Evolutionary conservation across 2,888 invertebrate genomes (phyloP), one percentile per base, ranked within the genome.

Genomic region (Diarsia brunnea): DNA sequence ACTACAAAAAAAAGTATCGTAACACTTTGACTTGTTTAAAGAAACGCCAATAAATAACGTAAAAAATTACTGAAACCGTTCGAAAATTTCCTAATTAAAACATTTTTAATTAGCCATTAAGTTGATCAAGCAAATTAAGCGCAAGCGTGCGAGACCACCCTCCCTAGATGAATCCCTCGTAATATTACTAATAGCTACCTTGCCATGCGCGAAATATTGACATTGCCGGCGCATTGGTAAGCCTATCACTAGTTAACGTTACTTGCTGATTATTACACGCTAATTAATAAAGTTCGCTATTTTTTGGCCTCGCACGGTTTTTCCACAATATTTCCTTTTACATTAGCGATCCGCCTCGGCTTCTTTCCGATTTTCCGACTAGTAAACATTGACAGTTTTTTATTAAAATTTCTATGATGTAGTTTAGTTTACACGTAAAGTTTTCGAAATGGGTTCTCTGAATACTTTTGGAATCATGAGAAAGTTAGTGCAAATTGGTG

Each of bases 101-200:
- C 78, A 69, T 81, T 84, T 84, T 84, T 78, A 81, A 87, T 87
- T 85, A 85, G 87, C 78, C 78, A 84, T 84, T 84, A 80, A 84
- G 76, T 82, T 78, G 75, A 87, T 87, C 74, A 84, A 79, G 80
- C 63, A 75, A 77, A 82, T 82, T 83, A 82, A 84, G 63, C 75
- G 55, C 66, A 65, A 70, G 47, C 84, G 78, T 55, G 27, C 78
- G 65, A 73, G 71, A 70, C 76, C 58, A 65, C 58, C 73, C 76
- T 82, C 74, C 84, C 78, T 70, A 66, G 79, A 79, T 75, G 81
- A 45, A n/a, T 16, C n/a, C n/a, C 55, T 27, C 43, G 75, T 85
- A 87, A 87, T 87, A 85, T 82, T 84, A 84, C 77, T 87, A 82
- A 87, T 85, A 81, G 80, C 78, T 80, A 70, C 47, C 71, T 69